Evolutionary conservation across 2,888 invertebrate species (phyloP).

Genomic region (Phorcus lineatus): DNA sequence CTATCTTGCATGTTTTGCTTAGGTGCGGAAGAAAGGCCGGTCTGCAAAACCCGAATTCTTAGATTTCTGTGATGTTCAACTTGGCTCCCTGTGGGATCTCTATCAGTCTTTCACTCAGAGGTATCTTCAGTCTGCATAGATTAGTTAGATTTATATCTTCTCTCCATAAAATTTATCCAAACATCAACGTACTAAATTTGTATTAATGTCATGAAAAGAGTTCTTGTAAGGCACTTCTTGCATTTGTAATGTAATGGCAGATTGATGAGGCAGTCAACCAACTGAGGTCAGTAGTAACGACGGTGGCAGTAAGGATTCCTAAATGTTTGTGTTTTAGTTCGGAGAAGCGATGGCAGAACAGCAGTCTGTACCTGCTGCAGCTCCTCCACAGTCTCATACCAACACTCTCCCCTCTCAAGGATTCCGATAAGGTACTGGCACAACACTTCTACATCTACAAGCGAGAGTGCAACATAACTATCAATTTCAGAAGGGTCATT

Average conservation of each 20-base stretch:
- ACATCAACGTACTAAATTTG: no score
- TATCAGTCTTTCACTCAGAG: slow-evolving; percentile 55
- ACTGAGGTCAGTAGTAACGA: not conserved
- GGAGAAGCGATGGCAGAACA: slow-evolving; percentile 54
- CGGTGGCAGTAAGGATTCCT: not conserved
- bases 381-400: slow-evolving; percentile 69
- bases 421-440: slow-evolving; percentile 54
- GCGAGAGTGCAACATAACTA: no score
- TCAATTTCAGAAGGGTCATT: no score
- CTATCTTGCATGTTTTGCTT: not conserved
- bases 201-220: no score
- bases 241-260: not conserved
- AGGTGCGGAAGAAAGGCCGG: slow-evolving; percentile 39
- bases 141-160: not conserved
- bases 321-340: slow-evolving; percentile 38
- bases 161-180: no score
- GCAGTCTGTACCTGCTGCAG: slow-evolving; percentile 59
- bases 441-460: no score
- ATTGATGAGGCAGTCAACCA: not conserved
- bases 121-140: slow-evolving; percentile 41
- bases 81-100: slow-evolving; percentile 64
- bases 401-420: slow-evolving; percentile 53
- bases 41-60: slow-evolving; percentile 52
- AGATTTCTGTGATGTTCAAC: slow-evolving; percentile 62
- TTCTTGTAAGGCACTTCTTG: no score